A percentile compares a stretch with the other conserved stretches of the same genome.
Evolutionary conservation across 92 coral and sea anemone genomes (phyloP).

Genomic region (Desmophyllum pertusum): DNA sequence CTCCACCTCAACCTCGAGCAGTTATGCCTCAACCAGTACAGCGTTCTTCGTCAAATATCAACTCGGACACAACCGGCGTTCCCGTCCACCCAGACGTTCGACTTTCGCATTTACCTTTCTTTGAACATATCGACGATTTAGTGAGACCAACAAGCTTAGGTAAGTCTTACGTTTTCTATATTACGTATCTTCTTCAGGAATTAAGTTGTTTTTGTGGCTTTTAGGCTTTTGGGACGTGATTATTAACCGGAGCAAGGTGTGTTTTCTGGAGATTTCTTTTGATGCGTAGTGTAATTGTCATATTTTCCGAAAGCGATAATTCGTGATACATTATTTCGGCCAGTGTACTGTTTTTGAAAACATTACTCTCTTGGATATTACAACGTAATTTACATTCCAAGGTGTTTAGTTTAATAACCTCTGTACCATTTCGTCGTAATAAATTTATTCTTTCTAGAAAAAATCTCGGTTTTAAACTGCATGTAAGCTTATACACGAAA

Average conservation of each 20-base stretch:
- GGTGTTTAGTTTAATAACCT: background rate
- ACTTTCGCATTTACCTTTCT: slow-evolving; percentile 82
- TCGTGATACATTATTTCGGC: background rate
- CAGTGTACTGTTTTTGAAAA: background rate
- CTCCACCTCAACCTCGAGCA: slow-evolving; percentile 57
- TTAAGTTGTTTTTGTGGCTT: background rate
- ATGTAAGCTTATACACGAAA: too few species aligned
- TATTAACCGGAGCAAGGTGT: background rate
- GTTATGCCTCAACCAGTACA: slow-evolving; percentile 61
- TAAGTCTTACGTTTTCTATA: slow-evolving; percentile 31
- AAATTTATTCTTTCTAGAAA: background rate
- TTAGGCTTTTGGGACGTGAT: background rate
- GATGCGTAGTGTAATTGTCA: slow-evolving; percentile 15
- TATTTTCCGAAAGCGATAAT: background rate
- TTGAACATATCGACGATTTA: slow-evolving; percentile 89
- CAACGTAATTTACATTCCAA: background rate
- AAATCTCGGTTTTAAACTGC: too few species aligned
- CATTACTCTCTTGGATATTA: background rate
- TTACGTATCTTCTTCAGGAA: background rate
- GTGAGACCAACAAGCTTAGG: slow-evolving; percentile 97
- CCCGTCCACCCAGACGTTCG: slow-evolving; percentile 97
- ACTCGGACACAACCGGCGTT: slow-evolving; percentile 69
- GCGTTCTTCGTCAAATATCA: slow-evolving; percentile 48
- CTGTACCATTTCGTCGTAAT: background rate
- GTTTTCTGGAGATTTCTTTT: slow-evolving; percentile 16